Conservation (phyloP, 2,888 invertebrate genomes). For the Emmelina monodactyla region DNA sequence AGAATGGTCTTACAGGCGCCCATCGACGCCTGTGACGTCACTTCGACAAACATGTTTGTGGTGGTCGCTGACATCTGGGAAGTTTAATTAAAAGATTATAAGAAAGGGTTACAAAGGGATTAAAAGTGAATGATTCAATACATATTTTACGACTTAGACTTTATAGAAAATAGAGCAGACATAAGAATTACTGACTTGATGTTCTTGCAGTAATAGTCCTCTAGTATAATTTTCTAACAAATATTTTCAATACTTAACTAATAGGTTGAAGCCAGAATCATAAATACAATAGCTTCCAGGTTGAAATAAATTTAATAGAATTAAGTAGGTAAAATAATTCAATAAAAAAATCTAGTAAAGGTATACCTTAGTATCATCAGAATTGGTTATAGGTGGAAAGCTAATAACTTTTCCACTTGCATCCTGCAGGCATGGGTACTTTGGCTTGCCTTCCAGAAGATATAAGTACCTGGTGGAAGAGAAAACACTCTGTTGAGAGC, state of each 20-base stretch:
- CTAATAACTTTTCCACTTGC: slow-evolving; percentile 74
- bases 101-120: neutral
- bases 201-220: no score
- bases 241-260: no score
- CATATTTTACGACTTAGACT: neutral
- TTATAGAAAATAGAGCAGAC: no score
- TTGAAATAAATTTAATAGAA: neutral
- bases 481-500: no score
- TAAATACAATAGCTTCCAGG: neutral
- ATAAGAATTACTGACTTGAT: no score
- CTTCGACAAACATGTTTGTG: slow-evolving; percentile 75
- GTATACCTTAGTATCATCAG: slow-evolving; percentile 77
- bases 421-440: slow-evolving; percentile 77
- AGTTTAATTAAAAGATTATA: neutral
- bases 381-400: slow-evolving; percentile 87
- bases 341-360: neutral
- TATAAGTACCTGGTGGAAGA: slow-evolving; percentile 68
- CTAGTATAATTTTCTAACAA: no score
- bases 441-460: slow-evolving; percentile 75
- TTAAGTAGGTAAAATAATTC: neutral
- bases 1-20: slow-evolving; percentile 72
- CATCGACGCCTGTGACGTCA: slow-evolving; percentile 74
- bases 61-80: slow-evolving; percentile 72
- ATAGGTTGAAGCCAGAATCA: neutral
- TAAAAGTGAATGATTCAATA: neutral